Evolutionary conservation across 2,797 vertebrate genomes (phyloP).

Genomic region (Notolepis coatsorum): DNA sequence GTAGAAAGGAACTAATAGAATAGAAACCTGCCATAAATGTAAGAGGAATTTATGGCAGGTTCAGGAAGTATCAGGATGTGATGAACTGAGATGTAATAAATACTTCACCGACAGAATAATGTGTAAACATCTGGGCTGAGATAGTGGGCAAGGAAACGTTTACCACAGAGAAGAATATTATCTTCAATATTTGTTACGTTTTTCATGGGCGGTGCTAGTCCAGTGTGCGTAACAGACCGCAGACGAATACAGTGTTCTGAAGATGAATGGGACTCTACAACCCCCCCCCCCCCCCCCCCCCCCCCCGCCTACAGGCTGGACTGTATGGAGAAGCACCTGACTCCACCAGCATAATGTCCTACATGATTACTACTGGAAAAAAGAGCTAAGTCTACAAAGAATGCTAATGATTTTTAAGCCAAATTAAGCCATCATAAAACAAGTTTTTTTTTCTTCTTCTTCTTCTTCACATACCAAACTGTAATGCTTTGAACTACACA

Average conservation of each 20-base stretch:
- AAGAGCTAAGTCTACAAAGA: slow-evolving; percentile 76
- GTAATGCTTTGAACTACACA: slow-evolving; percentile 61
- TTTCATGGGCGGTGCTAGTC: not conserved
- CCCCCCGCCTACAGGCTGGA: slow-evolving; percentile 18
- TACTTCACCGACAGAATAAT: too few species aligned
- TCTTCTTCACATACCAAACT: slow-evolving; percentile 16
- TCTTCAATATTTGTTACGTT: too few species aligned
- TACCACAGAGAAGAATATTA: too few species aligned
- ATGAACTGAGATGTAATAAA: too few species aligned
- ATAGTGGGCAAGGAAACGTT: too few species aligned
- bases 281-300: not conserved
- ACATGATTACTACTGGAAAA: slow-evolving; percentile 52
- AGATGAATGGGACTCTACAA: slow-evolving; percentile 12
- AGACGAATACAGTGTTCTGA: not conserved
- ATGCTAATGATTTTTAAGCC: slow-evolving; percentile 79
- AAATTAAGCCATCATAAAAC: slow-evolving; percentile 70
- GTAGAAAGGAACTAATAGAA: too few species aligned
- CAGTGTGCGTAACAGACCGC: slow-evolving; percentile 15
- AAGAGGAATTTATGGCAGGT: too few species aligned
- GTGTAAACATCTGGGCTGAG: too few species aligned
- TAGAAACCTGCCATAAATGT: too few species aligned
- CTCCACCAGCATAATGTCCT: slow-evolving; percentile 57
- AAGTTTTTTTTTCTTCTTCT: slow-evolving; percentile 6
- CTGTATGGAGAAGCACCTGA: slow-evolving; percentile 75
- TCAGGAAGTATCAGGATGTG: too few species aligned